Base-by-base conservation (phyloP, 2,797 vertebrate genomes). In the Lates japonicus region DNA sequence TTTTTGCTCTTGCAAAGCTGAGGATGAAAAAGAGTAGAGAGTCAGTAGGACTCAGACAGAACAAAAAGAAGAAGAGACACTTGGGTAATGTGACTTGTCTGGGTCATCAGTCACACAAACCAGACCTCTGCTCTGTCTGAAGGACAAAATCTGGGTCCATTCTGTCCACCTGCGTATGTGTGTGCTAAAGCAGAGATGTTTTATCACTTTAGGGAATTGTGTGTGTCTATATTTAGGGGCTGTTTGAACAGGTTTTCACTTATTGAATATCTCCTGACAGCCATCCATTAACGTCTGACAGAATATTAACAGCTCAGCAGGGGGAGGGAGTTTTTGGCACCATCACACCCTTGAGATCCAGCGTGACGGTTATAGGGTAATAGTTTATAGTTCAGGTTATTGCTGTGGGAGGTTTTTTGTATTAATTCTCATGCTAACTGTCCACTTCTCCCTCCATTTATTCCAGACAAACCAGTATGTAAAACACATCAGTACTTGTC, bases 31-130 rank as follows among this genome's bases (percentile, higher is more conserved):
- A 41, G 16, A 63, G 14, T 70, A 68, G 35, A n/a, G 41, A 41
- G 41, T 64, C 33, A 63, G 61, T 2, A n/a, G 68, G 66, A 55
- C 8, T 2, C 5, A n/a, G 37, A 66, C 29, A 64, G 54, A 75
- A 19, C 4, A 1, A 72, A 9, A 37, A 49, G 33, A 25, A 35
- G 52, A 58, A 41, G 31, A 74, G 57, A 46, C 67, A 29, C 49
- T 61, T n/a, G 58, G 25, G 31, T 49, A 69, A 68, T 68, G 14
- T 44, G 39, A 79, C 65, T 68, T 9, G 63, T 84, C 77, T 68
- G 71, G 42, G 75, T 76, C 81, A 85, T 89, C 80, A 85, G 44
- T 86, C 78, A 79, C 67, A 70, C n/a, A 69, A 67, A 87, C 31
- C 69, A 71, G 76, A 81, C 76, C 59, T 60, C 61, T 79, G 69